Evolutionary conservation across 2,888 invertebrate genomes (phyloP), one percentile per base, ranked within the genome.

Genomic region (Hermaeophaga mercurialis): DNA sequence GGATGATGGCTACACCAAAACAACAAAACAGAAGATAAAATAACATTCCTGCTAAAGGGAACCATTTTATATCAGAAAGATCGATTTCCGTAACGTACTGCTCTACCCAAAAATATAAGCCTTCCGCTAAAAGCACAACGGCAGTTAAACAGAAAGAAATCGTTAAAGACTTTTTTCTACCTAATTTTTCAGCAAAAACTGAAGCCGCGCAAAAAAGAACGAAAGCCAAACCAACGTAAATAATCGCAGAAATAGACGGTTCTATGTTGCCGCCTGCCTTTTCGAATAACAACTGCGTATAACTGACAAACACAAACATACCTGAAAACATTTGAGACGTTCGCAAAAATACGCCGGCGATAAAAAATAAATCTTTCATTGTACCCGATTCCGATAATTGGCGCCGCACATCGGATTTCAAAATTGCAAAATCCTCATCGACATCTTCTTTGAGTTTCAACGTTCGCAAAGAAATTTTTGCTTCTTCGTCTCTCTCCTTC

Each of bases 371-470:
- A 52, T 75, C 73, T 55, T 61, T 70, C 62, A 69, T 70, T 18
- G 59, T 67, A 15, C 73, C 73, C 2, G 70, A 62, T 62, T 75
- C 75, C 1, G 71, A 69, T 47, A 73, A 59, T 58, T 74, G 74
- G 14, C 72, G 45, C 5, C 66, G 47, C 19, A 74, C 70, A 48
- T 67, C 72, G 22, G 12, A 17, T 47, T 66, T 66, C n/a, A 73
- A 41, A 18, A 59, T 43, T 12, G 18, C 6, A 46, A 72, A 66
- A 47, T 73, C 73, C 2, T 58, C 43, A 4, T 69, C 70, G 0
- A 73, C 63, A 33, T 72, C 59, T 15, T 63, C 33, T 19, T 57
- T 67, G 34, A 67, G 48, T 44, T 66, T 57, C 12, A 74, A 49
- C 47, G 46, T 61, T 43, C 63, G 61, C 28, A 74, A 56, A 4